A percentile compares a stretch with the other conserved stretches of the same genome.
phyloP scores from a whole-genome alignment of 2,888 invertebrate genomes.

The Caenorhabditis wallacei region DNA sequence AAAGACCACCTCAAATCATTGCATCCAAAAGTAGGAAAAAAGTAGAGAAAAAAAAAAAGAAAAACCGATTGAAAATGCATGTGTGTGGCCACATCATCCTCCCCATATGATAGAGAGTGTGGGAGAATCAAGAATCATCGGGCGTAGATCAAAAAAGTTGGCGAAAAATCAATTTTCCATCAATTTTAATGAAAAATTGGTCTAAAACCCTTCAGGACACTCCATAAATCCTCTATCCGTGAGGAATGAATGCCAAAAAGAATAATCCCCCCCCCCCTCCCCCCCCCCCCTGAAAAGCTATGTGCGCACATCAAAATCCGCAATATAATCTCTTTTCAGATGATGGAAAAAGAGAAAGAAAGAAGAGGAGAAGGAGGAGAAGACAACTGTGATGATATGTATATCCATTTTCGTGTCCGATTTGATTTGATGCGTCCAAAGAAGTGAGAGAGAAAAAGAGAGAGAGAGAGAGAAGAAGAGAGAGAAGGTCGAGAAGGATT shows the following conservation, averaged over 20 bases:
- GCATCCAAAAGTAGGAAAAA: background rate
- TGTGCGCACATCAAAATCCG: background rate
- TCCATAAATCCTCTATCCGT: no score
- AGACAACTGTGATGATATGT: conserved; percentile 4
- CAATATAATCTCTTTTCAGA: background rate
- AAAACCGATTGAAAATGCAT: conserved; percentile 38
- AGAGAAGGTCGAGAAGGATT: background rate
- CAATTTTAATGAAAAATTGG: no score
- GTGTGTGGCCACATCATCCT: conserved; percentile 12
- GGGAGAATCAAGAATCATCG: conserved; percentile 1
- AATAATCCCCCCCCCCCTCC: no score
- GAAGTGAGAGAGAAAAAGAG: background rate
- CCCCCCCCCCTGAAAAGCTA: no score
- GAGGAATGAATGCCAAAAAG: no score
- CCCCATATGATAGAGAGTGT: background rate
- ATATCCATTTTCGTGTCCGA: background rate
- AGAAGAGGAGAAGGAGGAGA: conserved; percentile 9
- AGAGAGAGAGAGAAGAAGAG: background rate
- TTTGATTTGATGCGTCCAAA: background rate
- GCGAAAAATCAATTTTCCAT: no score
- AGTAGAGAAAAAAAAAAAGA: conserved; percentile 9
- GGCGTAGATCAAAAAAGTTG: no score
- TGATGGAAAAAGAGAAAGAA: conserved; percentile 1
- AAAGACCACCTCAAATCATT: background rate
- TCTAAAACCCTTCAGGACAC: no score